Conservation (phyloP, 2,113 vertebrate species). For the Dinomys branickii region DNA sequence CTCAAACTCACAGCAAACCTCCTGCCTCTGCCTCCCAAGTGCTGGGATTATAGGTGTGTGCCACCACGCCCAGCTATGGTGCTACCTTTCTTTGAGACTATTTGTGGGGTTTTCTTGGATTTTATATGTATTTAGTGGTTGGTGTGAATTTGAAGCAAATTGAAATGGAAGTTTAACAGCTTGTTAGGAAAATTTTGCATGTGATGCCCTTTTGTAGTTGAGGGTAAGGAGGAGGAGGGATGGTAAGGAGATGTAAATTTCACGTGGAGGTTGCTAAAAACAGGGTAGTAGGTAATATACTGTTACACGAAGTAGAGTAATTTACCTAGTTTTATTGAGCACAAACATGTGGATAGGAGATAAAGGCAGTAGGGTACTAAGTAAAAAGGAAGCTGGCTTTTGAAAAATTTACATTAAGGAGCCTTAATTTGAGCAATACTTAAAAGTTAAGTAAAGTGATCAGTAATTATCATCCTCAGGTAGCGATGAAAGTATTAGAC, state of each 20-base stretch:
- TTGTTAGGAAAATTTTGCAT: neutral
- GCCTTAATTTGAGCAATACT: constrained; percentile 9
- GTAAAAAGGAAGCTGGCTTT: neutral
- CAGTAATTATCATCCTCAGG: neutral
- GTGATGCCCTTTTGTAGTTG: neutral
- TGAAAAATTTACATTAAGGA: neutral
- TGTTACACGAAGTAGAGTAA: neutral
- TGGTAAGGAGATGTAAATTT: neutral
- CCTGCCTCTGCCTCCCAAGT: neutral
- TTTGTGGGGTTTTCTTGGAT: neutral
- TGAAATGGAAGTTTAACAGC: neutral
- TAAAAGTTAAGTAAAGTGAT: neutral
- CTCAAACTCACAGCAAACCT: neutral
- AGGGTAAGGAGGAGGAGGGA: neutral
- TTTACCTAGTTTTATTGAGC: neutral
- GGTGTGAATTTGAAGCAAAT: neutral
- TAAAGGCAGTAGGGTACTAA: neutral
- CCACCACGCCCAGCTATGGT: neutral
- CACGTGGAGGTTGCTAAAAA: neutral
- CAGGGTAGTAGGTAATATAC: neutral
- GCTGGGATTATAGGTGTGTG: neutral
- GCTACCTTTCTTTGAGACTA: neutral
- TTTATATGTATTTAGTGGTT: neutral
- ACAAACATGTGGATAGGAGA: neutral
- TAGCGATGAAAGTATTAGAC: neutral